Conservation (phyloP, 2,113 vertebrate genomes). For the Hepsetus odoe region DNA sequence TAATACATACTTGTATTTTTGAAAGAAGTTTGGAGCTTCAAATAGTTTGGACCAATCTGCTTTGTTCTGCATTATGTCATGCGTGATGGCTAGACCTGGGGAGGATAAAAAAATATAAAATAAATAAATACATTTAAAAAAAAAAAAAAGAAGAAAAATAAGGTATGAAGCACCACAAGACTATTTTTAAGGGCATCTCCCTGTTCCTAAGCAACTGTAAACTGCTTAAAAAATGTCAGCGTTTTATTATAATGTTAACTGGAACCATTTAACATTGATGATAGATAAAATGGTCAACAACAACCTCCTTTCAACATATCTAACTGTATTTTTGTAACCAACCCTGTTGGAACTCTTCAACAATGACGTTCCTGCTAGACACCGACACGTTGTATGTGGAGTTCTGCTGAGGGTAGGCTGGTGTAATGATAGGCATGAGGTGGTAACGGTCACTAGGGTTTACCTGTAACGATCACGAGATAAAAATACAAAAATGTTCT, state of each 20-base stretch:
- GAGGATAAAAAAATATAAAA: conserved; percentile 26
- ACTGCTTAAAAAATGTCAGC: too few species aligned
- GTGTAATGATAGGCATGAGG: conserved; percentile 95
- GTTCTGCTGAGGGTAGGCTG: conserved; percentile 93
- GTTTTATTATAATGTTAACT: too few species aligned
- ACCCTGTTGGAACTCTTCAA: conserved; percentile 92
- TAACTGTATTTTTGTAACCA: conserved; percentile 59
- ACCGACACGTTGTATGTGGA: conserved; percentile 90
- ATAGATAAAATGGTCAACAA: too few species aligned
- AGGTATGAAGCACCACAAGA: neutral
- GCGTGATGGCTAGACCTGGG: conserved; percentile 86
- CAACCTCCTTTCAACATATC: neutral
- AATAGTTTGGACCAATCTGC: conserved; percentile 93
- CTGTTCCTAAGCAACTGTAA: too few species aligned
- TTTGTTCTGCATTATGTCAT: conserved; percentile 91
- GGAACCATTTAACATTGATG: too few species aligned
- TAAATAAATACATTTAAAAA: neutral
- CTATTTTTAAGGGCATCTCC: too few species aligned
- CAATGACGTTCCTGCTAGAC: conserved; percentile 89
- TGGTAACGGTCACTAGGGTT: conserved; percentile 90
- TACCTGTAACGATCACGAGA: conserved; percentile 64
- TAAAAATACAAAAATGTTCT: too few species aligned
- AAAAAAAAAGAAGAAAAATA: neutral
- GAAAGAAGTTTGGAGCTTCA: conserved; percentile 93
- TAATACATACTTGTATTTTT: conserved; percentile 98